Evolutionary conservation across 2,113 vertebrate genomes (phyloP), one percentile per base, ranked within the genome.

Genomic region (Piprites chloris): DNA sequence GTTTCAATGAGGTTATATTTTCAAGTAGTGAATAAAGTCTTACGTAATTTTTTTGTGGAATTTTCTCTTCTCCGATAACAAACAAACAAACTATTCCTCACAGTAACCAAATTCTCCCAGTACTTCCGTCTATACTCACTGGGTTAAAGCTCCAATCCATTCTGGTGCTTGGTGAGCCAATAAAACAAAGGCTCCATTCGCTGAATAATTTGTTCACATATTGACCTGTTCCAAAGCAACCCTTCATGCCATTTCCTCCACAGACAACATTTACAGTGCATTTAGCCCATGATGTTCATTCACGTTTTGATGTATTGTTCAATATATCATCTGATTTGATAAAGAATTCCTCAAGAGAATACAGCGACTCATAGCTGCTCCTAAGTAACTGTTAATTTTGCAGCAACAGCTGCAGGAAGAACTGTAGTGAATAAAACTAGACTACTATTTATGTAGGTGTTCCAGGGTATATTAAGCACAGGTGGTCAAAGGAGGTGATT

Each of bases 401-500:
- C 12, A 88, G 18, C 15, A 68, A 27, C 9, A 82, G 35, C n/a
- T 42, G 44, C 62, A 56, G 30, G 16, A 49, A 49, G 24, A 88
- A 22, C 6, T 4, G 3, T 12, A 55, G n/a, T 41, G 15, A 62
- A n/a, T 49, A 78, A 67, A 86, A 61, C 0, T n/a, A 68, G 24
- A 19, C 2, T 56, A 30, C 52, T 79, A 27, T 61, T 79, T 72
- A 0, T 41, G 28, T 42, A 30, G 15, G 14, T 46, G 26, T 56
- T 35, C 35, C 30, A 7, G 58, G 30, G 4, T 3, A 9, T 35
- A 5, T 47, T 35, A 72, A 49, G 30, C 8, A 24, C 23, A 49
- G 21, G 20, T 1, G 0, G 13, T 11, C 4, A 79, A 35, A 26
- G 16, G 3, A 72, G 12, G 2, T 4, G 16, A 26, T 14, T 79